Percentiles rank a stretch among this genome's conserved stretches.
Conservation (phyloP, 1,140 invertebrate species). For the Cataglyphis hispanica region DNA sequence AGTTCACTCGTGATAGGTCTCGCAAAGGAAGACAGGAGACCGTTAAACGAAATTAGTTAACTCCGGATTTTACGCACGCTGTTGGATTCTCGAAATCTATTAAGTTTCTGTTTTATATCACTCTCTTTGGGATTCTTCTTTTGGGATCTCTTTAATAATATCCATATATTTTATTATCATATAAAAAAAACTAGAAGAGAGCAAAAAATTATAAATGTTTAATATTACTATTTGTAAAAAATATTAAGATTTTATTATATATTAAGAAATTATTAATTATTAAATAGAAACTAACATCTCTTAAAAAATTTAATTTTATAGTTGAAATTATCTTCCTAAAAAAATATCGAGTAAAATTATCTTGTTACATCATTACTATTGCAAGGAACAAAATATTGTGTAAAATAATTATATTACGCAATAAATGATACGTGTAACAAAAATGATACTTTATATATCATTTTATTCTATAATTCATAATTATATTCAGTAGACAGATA, state of each 20-base stretch:
- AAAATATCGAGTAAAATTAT: neutral
- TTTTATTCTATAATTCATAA: neutral
- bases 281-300: neutral
- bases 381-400: neutral
- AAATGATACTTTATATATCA: neutral
- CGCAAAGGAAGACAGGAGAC: neutral
- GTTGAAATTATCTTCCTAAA: neutral
- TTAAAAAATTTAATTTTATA: neutral
- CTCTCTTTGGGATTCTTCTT: neutral
- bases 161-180: neutral
- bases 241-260: neutral
- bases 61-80: neutral
- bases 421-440: neutral
- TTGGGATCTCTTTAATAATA: conserved; percentile 11
- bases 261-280: too few species aligned
- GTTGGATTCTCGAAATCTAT: neutral
- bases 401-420: neutral
- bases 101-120: neutral
- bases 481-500: neutral
- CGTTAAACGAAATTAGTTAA: conserved; percentile 6
- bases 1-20: conserved; percentile 1
- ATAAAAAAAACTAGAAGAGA: neutral
- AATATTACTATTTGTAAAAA: neutral
- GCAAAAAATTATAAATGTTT: neutral
- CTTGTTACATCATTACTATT: neutral